phyloP scores from a whole-genome alignment of 2,888 invertebrate genomes.

The Drosophila ustulata region DNA sequence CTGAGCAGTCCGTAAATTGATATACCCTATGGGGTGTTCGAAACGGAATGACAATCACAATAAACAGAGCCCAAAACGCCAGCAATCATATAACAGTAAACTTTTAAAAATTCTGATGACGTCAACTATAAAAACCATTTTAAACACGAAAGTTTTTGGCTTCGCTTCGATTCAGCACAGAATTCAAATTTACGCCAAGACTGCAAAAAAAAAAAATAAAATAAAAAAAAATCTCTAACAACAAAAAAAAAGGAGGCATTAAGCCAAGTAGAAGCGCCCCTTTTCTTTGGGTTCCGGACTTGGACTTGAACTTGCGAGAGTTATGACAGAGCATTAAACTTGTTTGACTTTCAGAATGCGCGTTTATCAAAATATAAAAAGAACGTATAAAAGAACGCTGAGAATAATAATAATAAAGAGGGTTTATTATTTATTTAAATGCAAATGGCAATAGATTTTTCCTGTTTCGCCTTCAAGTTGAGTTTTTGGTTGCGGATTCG shows the following conservation, averaged over 20 bases:
- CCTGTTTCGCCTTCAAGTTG: conserved; percentile 52
- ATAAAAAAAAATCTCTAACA: conserved; percentile 12
- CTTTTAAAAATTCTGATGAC: conserved; percentile 68
- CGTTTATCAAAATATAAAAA: conserved; percentile 43
- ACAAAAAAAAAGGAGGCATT: conserved; percentile 32
- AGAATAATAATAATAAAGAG: conserved; percentile 43
- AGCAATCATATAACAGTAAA: conserved; percentile 69
- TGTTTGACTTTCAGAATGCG: conserved; percentile 54
- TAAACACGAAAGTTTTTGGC: conserved; percentile 45
- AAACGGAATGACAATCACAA: conserved; percentile 4
- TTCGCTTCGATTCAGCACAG: conserved; percentile 38
- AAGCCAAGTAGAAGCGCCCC: conserved; percentile 55
- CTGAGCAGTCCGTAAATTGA: background rate
- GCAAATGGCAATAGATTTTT: conserved; percentile 65
- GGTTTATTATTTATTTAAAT: conserved; percentile 59
- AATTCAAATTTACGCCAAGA: conserved; percentile 50
- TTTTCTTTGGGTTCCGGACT: conserved; percentile 54
- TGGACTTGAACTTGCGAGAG: conserved; percentile 26
- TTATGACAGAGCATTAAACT: conserved; percentile 62
- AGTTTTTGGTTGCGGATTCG: conserved; percentile 25
- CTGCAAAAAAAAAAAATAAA: conserved; percentile 31
- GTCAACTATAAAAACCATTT: conserved; percentile 61
- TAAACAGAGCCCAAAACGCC: conserved; percentile 36
- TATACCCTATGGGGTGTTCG: conserved; percentile 11
- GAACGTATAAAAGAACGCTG: conserved; percentile 8